These are phyloP conservation scores for Drosophila insularis DNA, from an alignment of 1,140 invertebrate species.

Conservation along the genomic window DNA sequence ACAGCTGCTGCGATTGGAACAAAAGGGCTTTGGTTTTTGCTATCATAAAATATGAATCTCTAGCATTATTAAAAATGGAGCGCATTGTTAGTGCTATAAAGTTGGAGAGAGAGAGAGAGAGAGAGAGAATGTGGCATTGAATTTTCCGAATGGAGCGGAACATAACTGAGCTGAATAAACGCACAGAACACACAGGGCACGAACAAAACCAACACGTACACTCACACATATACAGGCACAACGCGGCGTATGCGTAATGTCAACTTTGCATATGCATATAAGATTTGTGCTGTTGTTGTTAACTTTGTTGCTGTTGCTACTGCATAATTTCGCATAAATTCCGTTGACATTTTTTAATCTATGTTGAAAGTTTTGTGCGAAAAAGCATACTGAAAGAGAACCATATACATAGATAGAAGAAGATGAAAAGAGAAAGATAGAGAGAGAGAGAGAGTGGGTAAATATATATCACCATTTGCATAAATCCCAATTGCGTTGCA, in stretches of 20 bases:
- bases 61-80: conserved; percentile 68
- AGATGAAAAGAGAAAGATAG: background rate
- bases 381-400: background rate
- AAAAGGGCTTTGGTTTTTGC: conserved; percentile 33
- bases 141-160: conserved; percentile 31
- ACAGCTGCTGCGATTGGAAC: conserved; percentile 53
- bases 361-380: conserved; percentile 64
- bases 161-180: conserved; percentile 43
- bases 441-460: conserved; percentile 14
- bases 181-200: conserved; percentile 7
- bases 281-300: conserved; percentile 39
- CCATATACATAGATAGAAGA: background rate
- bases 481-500: conserved; percentile 80
- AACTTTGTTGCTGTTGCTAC: conserved; percentile 27
- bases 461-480: conserved; percentile 72
- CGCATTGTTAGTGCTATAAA: conserved; percentile 36
- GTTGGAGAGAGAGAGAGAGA: background rate
- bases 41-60: conserved; percentile 72
- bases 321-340: conserved; percentile 77
- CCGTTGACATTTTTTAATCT: conserved; percentile 77
- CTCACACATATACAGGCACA: conserved; percentile 16
- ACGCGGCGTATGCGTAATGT: conserved; percentile 69
- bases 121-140: conserved; percentile 48
- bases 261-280: conserved; percentile 72
- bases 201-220: background rate